Percentiles rank a stretch among this genome's conserved stretches.
These are phyloP conservation scores for Elegia similella DNA, from an alignment of 2,888 invertebrate species.

Conservation along the genomic window DNA sequence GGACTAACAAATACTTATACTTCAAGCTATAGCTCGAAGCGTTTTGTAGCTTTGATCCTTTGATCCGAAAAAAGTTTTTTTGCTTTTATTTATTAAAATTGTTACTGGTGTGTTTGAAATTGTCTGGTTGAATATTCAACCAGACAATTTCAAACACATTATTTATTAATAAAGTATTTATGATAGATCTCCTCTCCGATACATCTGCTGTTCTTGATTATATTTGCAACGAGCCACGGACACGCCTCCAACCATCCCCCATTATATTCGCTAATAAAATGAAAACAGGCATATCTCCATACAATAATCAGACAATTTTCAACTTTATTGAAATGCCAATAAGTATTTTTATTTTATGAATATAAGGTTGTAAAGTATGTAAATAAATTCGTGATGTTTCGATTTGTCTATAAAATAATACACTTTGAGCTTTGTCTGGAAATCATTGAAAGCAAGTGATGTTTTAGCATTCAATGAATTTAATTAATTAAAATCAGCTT, in stretches of 20 bases:
- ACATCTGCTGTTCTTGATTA: conserved; percentile 65
- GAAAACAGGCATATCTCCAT: conserved; percentile 43
- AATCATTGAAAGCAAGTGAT: conserved; percentile 73
- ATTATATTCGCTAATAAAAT: conserved; percentile 54
- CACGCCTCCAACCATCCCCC: conserved; percentile 78
- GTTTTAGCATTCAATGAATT: conserved; percentile 73
- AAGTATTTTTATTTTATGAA: conserved; percentile 25
- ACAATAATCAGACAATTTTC: conserved; percentile 29
- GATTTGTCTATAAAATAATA: conserved; percentile 80
- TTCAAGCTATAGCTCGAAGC: too few species aligned
- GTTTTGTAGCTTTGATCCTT: too few species aligned
- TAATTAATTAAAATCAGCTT: conserved; percentile 73
- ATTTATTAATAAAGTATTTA: background rate
- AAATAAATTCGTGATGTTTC: conserved; percentile 53
- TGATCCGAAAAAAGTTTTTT: too few species aligned
- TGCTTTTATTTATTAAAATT: too few species aligned
- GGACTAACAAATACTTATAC: too few species aligned
- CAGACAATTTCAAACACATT: too few species aligned
- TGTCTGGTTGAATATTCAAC: too few species aligned
- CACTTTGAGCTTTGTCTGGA: conserved; percentile 77
- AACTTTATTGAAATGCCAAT: conserved; percentile 24
- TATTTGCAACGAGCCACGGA: conserved; percentile 76
- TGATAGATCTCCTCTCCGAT: conserved; percentile 34
- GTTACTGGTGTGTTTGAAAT: too few species aligned
- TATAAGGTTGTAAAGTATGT: conserved; percentile 44